phyloP scores from a whole-genome alignment of 2,888 invertebrate species.

The Heliconius aoede region DNA sequence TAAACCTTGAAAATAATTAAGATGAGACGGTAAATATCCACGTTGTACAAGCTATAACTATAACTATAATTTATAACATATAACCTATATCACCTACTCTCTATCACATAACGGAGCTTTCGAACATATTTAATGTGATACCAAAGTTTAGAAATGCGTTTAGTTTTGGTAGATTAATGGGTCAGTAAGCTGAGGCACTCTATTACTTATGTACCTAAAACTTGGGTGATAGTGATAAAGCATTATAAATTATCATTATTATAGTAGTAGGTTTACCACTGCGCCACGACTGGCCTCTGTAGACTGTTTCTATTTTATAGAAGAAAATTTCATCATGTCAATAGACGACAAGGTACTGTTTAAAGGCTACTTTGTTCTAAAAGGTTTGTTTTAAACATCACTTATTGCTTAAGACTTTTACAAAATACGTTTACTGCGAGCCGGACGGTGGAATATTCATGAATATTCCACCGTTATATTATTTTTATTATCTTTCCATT shows the following conservation, averaged over 20 bases:
- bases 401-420: conserved; percentile 11
- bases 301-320: not conserved
- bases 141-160: conserved; percentile 11
- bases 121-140: conserved; percentile 1
- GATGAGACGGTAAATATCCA: too few species aligned
- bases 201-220: not conserved
- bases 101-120: not conserved
- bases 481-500: not conserved
- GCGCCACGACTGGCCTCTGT: too few species aligned
- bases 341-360: conserved; percentile 1
- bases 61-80: too few species aligned
- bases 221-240: conserved; percentile 1
- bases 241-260: not conserved
- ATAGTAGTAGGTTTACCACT: too few species aligned
- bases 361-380: conserved; percentile 20
- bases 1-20: too few species aligned
- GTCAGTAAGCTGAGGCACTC: not conserved
- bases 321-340: conserved; percentile 3
- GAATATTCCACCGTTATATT: conserved; percentile 4
- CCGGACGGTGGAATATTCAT: conserved; percentile 24
- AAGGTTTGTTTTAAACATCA: conserved; percentile 10
- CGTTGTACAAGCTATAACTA: too few species aligned
- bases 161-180: conserved; percentile 20
- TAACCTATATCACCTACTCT: too few species aligned
- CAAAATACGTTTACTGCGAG: conserved; percentile 6